Percentiles rank a stretch among this genome's conserved stretches.
Conservation (phyloP, 92 coral and sea anemone genomes). For the Ricordea florida region DNA sequence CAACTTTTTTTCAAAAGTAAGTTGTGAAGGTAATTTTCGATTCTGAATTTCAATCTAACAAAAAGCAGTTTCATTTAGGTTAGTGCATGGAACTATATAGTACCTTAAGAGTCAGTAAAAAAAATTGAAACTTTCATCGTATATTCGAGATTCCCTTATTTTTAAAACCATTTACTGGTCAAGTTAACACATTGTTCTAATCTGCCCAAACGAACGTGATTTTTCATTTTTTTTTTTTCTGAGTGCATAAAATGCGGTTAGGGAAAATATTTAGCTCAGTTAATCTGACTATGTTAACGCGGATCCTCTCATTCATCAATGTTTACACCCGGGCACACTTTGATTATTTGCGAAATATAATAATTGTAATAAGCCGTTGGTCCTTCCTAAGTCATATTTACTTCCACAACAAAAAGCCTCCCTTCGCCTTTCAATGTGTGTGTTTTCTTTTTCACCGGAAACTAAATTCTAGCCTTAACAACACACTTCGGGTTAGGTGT, state of each 20-base stretch:
- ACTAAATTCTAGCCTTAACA: conserved; percentile 22
- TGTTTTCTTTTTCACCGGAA: conserved; percentile 26
- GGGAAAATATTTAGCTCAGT: neutral
- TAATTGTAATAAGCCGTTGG: conserved; percentile 1
- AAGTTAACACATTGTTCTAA: no score
- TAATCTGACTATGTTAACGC: neutral
- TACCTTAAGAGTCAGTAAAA: no score
- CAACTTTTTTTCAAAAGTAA: no score
- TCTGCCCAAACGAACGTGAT: no score
- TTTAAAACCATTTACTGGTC: no score
- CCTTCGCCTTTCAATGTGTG: conserved; percentile 14
- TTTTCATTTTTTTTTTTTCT: conserved; percentile 14
- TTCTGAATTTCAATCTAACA: no score
- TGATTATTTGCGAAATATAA: conserved; percentile 19
- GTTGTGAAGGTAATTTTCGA: no score
- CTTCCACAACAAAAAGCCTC: conserved; percentile 18
- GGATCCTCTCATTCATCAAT: neutral
- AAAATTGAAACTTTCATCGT: no score
- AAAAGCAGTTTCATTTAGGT: no score
- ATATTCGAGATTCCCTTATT: no score
- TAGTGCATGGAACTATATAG: no score
- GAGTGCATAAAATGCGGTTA: neutral
- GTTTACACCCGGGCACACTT: neutral
- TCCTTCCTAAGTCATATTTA: conserved; percentile 5
- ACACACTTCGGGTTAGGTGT: neutral